phyloP scores from a whole-genome alignment of 2,797 vertebrate genomes.

The Peromyscus melanophrys region DNA sequence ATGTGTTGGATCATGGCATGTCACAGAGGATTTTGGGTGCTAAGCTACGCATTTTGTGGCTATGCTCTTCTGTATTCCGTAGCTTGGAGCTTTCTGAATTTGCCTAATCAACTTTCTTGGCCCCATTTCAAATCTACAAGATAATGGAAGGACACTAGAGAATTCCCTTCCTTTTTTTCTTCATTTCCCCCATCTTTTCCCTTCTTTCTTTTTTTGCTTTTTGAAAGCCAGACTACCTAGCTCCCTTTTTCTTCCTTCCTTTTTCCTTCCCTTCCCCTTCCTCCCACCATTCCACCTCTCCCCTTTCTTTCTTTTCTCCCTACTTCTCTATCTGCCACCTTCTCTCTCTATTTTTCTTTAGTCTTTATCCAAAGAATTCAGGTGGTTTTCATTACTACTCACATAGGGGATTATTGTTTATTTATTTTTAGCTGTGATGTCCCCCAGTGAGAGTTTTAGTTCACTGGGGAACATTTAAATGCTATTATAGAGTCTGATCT shows the following conservation, averaged over 20 bases:
- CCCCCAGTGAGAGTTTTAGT: not conserved
- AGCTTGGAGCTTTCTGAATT: not conserved
- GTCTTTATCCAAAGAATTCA: not conserved
- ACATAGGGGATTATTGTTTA: not conserved
- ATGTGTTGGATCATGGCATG: not conserved
- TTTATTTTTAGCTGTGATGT: too few relatives aligned
- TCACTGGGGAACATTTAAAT: not conserved
- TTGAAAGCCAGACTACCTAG: not conserved
- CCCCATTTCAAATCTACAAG: not conserved
- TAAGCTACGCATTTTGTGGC: not conserved
- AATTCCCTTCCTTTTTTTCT: not conserved
- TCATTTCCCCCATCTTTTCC: accelerated
- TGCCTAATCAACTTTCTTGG: not conserved
- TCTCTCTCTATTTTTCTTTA: not conserved
- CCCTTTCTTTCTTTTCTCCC: not conserved
- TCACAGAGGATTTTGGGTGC: not conserved
- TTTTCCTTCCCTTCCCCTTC: accelerated
- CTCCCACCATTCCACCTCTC: not conserved
- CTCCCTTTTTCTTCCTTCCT: too few relatives aligned
- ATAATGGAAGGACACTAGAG: not conserved
- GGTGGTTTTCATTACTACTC: not conserved
- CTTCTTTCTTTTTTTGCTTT: not conserved
- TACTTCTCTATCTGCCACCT: not conserved
- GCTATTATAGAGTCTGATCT: not conserved
- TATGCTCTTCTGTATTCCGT: not conserved